Conservation (phyloP, 2,888 invertebrate species). For the Sesia bembeciformis region DNA sequence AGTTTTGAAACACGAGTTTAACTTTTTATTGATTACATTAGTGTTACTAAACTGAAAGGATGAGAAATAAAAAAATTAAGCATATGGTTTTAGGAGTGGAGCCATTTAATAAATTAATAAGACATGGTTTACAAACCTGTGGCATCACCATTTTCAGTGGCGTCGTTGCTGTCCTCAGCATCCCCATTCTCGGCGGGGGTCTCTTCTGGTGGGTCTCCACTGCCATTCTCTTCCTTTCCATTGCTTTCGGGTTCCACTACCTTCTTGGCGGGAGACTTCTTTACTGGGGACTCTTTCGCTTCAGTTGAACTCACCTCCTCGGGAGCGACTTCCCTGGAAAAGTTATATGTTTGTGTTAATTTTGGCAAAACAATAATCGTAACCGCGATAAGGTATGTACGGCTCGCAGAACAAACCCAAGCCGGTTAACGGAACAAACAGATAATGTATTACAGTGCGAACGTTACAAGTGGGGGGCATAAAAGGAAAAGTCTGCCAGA, state of each 20-base stretch:
- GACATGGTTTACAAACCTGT: slow-evolving; percentile 33
- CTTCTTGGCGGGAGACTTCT: slow-evolving; percentile 70
- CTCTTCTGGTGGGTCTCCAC: slow-evolving; percentile 47
- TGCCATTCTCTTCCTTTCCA: slow-evolving; percentile 62
- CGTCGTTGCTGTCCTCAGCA: slow-evolving; percentile 64
- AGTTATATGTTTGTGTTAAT: background rate
- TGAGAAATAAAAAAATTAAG: background rate
- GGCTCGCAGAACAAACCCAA: too few species aligned
- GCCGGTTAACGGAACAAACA: slow-evolving; percentile 32
- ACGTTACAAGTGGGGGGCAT: slow-evolving; percentile 25
- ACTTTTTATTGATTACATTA: background rate
- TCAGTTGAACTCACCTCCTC: slow-evolving; percentile 68
- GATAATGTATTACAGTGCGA: slow-evolving; percentile 23
- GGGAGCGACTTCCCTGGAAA: slow-evolving; percentile 58
- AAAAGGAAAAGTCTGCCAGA: slow-evolving; percentile 63
- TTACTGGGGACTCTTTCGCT: slow-evolving; percentile 62
- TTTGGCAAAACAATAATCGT: slow-evolving; percentile 10
- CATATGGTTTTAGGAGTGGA: background rate
- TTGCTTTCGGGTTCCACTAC: slow-evolving; percentile 61
- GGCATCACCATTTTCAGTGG: slow-evolving; percentile 60
- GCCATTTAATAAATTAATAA: background rate
- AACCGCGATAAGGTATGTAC: too few species aligned
- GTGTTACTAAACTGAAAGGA: background rate
- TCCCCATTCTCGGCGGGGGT: slow-evolving; percentile 55
- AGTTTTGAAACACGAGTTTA: too few species aligned